These are phyloP conservation scores for Naso thynnoides DNA, from an alignment of 2,797 vertebrate genomes.

Conservation along the genomic window DNA sequence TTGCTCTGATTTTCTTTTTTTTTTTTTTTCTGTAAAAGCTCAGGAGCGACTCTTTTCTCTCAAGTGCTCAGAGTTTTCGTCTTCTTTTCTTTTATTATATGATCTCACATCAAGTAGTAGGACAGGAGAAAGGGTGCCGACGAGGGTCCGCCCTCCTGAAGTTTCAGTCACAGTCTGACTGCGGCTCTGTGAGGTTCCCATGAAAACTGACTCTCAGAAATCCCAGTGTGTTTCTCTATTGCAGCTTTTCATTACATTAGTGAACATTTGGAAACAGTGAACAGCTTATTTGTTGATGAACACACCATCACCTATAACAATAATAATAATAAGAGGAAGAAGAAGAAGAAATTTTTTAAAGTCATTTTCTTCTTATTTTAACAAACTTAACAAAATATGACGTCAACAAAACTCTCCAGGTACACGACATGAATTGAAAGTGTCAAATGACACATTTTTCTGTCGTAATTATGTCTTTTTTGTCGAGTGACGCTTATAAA, in stretches of 20 bases:
- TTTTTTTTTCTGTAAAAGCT: conserved; percentile 49
- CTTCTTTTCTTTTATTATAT: conserved; percentile 30
- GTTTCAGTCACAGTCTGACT: conserved; percentile 13
- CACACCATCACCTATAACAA: too few relatives aligned
- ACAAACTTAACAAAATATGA: too few relatives aligned
- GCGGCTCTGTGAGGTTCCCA: background rate
- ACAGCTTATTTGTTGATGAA: background rate
- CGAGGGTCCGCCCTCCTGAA: background rate
- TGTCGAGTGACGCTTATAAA: too few relatives aligned
- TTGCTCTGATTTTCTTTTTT: conserved; percentile 38
- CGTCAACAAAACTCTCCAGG: too few relatives aligned
- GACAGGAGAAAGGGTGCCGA: conserved; percentile 8
- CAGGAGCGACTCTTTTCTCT: conserved; percentile 35
- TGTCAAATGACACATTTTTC: too few relatives aligned
- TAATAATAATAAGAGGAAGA: too few relatives aligned
- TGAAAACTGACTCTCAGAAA: background rate
- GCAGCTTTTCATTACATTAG: background rate
- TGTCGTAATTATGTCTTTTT: too few relatives aligned
- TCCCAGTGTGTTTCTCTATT: background rate
- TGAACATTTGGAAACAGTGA: background rate
- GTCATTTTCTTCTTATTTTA: too few relatives aligned
- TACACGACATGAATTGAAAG: too few relatives aligned
- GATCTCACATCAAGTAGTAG: conserved; percentile 15
- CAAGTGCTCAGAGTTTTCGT: conserved; percentile 29
- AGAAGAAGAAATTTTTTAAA: too few relatives aligned